Conservation (phyloP, 2,888 invertebrate species). For the Cataglyphis rosenhaueri region DNA sequence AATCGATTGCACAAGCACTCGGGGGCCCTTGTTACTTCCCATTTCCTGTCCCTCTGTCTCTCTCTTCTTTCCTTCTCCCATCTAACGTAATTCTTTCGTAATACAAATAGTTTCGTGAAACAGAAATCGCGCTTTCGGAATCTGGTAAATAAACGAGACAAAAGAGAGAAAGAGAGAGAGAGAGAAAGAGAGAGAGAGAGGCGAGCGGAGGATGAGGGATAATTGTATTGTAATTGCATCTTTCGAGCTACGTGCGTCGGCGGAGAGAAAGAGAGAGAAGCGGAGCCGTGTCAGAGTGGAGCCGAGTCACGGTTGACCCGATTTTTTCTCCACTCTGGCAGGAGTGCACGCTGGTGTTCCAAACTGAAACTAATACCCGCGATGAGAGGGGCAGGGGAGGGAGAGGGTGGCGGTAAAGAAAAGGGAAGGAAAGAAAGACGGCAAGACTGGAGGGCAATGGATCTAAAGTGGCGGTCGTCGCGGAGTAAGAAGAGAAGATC, state of each 20-base stretch:
- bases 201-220: conserved; percentile 21
- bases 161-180: neutral
- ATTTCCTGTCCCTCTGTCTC: conserved; percentile 31
- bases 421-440: conserved; percentile 22
- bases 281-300: conserved; percentile 42
- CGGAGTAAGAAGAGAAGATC: conserved; percentile 59
- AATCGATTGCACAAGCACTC: conserved; percentile 55
- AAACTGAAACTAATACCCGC: conserved; percentile 70
- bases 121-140: conserved; percentile 28
- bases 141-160: conserved; percentile 11
- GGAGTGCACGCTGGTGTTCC: conserved; percentile 59
- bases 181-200: neutral
- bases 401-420: conserved; percentile 23
- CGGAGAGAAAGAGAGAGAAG: neutral
- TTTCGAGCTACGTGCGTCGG: conserved; percentile 37
- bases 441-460: conserved; percentile 38
- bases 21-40: conserved; percentile 45
- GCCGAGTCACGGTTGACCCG: conserved; percentile 67
- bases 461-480: conserved; percentile 64
- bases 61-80: neutral
- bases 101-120: conserved; percentile 15
- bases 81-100: conserved; percentile 35
- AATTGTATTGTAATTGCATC: conserved; percentile 63
- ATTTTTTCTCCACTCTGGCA: conserved; percentile 61
- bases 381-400: conserved; percentile 21